Conservation (phyloP, 2,888 invertebrate species). For the Nasonia oneida region DNA sequence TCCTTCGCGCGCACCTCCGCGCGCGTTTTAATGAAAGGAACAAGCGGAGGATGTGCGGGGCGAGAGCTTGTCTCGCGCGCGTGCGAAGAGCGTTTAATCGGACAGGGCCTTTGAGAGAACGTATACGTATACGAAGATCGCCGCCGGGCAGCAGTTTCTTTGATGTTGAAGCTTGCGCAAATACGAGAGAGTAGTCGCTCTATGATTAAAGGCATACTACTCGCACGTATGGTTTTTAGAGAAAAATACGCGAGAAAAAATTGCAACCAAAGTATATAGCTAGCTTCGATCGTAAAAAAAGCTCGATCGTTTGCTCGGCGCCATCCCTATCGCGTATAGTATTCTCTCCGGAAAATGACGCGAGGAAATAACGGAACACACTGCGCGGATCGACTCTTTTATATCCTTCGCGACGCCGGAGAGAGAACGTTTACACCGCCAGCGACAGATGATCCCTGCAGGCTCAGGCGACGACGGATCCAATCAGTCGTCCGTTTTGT, state of each 20-base stretch:
- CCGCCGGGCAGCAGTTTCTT: conserved; percentile 22
- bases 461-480: conserved; percentile 46
- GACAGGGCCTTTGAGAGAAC: background rate
- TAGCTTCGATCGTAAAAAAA: background rate
- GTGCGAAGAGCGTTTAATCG: background rate
- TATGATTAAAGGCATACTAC: background rate
- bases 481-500: conserved; percentile 56
- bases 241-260: background rate
- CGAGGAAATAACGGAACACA: conserved; percentile 25
- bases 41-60: background rate
- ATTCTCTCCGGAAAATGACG: conserved; percentile 21
- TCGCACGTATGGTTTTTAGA: background rate
- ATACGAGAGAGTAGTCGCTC: background rate
- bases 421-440: conserved; percentile 25
- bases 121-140: background rate
- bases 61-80: background rate
- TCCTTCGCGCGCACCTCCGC: background rate
- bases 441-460: conserved; percentile 49
- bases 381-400: background rate
- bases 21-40: conserved; percentile 34
- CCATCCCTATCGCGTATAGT: background rate
- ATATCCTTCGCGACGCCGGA: background rate
- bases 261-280: background rate
- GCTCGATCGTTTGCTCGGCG: background rate
- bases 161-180: background rate